Conservation (phyloP, 2,113 vertebrate species). For the Eublepharis macularius region DNA sequence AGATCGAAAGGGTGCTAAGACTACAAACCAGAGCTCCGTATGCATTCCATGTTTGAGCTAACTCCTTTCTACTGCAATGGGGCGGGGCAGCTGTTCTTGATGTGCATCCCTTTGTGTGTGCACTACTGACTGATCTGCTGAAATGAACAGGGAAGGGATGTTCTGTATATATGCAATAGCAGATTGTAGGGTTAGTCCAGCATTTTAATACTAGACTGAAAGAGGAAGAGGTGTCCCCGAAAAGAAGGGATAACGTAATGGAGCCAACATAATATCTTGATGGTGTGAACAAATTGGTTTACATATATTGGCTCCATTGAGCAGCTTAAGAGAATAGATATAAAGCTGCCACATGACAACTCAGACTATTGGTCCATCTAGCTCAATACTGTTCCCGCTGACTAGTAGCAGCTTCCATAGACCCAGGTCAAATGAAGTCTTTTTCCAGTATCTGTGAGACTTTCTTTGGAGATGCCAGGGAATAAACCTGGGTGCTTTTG, state of each 20-base stretch:
- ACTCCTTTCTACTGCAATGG: background rate
- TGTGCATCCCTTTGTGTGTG: background rate
- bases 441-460: too few species aligned
- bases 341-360: too few species aligned
- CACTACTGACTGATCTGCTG: too few species aligned
- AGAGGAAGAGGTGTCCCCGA: background rate
- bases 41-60: background rate
- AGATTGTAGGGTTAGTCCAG: background rate
- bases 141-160: background rate
- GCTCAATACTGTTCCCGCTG: too few species aligned
- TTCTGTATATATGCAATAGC: background rate
- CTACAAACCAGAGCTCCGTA: background rate
- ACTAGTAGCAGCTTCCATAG: too few species aligned
- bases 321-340: too few species aligned
- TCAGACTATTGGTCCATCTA: too few species aligned
- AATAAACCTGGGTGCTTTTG: too few species aligned
- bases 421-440: too few species aligned
- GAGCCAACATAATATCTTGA: background rate
- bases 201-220: background rate
- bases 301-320: background rate
- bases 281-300: background rate
- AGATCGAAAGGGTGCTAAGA: too few species aligned
- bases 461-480: too few species aligned
- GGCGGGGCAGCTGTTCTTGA: background rate
- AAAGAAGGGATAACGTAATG: background rate